Evolutionary conservation across 2,113 vertebrate species (phyloP), one percentile per base, ranked within the genome.

Genomic region (Nannospalax galili): DNA sequence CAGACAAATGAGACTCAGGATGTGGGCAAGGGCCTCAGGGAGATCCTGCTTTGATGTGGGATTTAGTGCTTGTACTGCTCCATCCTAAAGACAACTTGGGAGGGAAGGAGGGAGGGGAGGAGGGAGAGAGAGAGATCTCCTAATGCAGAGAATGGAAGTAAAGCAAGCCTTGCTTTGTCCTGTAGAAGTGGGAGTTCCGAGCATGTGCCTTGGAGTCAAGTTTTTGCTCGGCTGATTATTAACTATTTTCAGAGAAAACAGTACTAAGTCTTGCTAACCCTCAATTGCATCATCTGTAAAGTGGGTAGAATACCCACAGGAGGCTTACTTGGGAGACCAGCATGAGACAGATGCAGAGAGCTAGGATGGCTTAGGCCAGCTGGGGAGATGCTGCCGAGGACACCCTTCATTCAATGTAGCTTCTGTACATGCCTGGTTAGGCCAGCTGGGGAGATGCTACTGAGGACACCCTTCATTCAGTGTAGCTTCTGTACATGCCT

Each of bases 251-350:
- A 74, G 80, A 93, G 72, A 94, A 78, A 2, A 19, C 1, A 4
- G 8, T 1, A 2, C 11, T 3, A 2, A 69, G 42, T 40, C 58
- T 67, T n/a, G 75, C 42, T 20, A 40, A 20, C 30, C 7, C 65
- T 73, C 42, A 32, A 74, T 35, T 77, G 56, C 40, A 14, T 64
- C 86, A 24, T 1, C 16, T 22, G 10, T 78, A 62, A 78, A 35
- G 12, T 0, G 32, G 45, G 30, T 11, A 6, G 30, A n/a, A 52
- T 3, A 15, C 7, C 8, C 30, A 14, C 5, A 4, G 28, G 42
- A 86, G 48, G 11, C 28, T 84, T 73, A 22, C 48, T 45, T 35
- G 4, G 12, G 74, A 74, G 20, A 42, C 17, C 22, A 24, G 69
- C 14, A 2, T 3, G 84, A 75, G 72, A 32, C 1, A 32, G 58